These are phyloP conservation scores for Ceyx melanurus DNA, from an alignment of 2,113 vertebrate species.

Conservation along the genomic window DNA sequence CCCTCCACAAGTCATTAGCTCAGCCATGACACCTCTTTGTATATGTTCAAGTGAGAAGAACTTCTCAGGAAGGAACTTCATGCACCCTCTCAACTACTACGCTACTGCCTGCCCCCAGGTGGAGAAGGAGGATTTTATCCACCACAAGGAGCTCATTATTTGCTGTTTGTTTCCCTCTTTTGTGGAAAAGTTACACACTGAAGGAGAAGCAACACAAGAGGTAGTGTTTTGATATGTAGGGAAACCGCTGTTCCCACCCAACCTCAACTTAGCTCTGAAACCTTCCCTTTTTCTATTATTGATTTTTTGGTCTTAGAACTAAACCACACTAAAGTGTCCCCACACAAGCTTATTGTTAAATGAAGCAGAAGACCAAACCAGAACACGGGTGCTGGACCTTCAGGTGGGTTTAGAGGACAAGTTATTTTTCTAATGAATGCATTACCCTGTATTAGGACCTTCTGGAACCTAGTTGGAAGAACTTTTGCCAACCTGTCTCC, in stretches of 20 bases:
- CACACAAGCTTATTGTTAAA: background rate
- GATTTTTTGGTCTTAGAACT: background rate
- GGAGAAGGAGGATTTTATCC: background rate
- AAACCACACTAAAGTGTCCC: rapidly evolving
- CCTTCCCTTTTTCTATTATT: background rate
- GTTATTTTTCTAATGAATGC: background rate
- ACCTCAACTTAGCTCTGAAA: background rate
- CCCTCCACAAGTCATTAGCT: background rate
- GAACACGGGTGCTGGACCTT: background rate
- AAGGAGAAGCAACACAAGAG: background rate
- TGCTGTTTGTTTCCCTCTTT: background rate
- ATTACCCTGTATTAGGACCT: background rate
- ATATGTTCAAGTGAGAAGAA: background rate
- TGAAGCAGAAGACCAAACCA: background rate
- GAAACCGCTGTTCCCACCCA: background rate
- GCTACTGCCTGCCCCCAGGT: background rate
- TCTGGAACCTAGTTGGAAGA: rapidly evolving
- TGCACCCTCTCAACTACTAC: background rate
- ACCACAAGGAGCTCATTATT: background rate
- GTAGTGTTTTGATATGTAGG: background rate
- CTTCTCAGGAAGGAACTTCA: background rate
- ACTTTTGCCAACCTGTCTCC: background rate
- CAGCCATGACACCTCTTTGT: background rate
- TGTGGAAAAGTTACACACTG: background rate
- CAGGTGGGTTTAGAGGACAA: background rate